Base-by-base conservation (phyloP, 2,888 invertebrate genomes). In the Archips xylosteana region DNA sequence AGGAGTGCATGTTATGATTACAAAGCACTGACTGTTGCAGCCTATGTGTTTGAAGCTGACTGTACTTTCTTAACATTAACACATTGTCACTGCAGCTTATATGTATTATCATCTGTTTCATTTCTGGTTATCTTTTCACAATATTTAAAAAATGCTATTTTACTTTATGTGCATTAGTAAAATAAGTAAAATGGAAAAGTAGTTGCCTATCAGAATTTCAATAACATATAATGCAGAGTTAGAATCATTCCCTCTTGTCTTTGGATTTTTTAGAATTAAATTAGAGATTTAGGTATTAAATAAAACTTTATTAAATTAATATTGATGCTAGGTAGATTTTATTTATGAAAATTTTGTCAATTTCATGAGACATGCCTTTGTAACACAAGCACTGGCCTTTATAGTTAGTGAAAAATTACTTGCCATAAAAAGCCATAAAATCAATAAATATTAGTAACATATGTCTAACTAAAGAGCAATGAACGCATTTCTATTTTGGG, bases 21-120 rank as follows among this genome's bases (percentile, higher is more conserved):
- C 6, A 39, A 49, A 23, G 54, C 54, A 54, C 54, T 54, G 23
- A 54, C 54, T 32, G 57, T 32, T 54, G 51, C 9, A 54, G 8
- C 57, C 4, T 63, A 32, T 47, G 2, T 63, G 12, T 32, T 45
- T 32, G 13, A 47, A 23, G 63, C 47, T 63, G 45, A 47, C 63
- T 63, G 63, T 60, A 36, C 60, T n/a, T 60, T 36, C 59, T 60
- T 60, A 13, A n/a, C 60, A 32, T 47, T 63, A 63, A 63, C 45
- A 42, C 59, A 65, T 72, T 54, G 61, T 67, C 61, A 67, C 54
- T 62, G 54, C 67, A 62, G 71, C 71, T 72, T 72, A 49, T n/a
- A 59, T 70, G 36, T 70, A 59, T 57, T 59, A 12, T 13, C 49
- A 60, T 71, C 47, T 59, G 15, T 57, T 65, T 39, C 47, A 59